A percentile compares a stretch with the other conserved stretches of the same genome.
Conservation (phyloP, 2,888 invertebrate genomes). For the Eilema depressum region DNA sequence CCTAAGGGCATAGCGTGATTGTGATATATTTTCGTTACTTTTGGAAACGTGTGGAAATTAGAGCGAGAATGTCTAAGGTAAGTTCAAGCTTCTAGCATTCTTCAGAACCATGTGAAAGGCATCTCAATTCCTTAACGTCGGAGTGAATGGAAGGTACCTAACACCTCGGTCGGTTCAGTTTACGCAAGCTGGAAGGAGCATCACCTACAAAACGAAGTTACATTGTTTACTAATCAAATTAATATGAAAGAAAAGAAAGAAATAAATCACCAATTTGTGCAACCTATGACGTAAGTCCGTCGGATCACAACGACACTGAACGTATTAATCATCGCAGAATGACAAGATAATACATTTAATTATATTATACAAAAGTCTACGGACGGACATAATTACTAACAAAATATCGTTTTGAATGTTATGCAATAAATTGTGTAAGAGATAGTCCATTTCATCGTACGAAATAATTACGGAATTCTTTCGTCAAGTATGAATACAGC, state of each 20-base stretch:
- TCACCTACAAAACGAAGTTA: slow-evolving; percentile 8
- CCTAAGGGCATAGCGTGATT: not conserved
- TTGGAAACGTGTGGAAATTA: not conserved
- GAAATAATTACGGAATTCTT: slow-evolving; percentile 9
- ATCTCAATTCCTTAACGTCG: no score
- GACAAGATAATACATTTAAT: slow-evolving; percentile 40
- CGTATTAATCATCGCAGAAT: slow-evolving; percentile 22
- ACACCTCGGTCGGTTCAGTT: not conserved
- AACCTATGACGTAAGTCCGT: slow-evolving; percentile 42
- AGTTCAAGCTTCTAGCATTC: not conserved
- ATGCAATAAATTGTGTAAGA: slow-evolving; percentile 37
- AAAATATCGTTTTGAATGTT: slow-evolving; percentile 43
- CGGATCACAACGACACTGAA: slow-evolving; percentile 18
- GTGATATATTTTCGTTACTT: not conserved
- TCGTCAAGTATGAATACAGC: slow-evolving; percentile 5
- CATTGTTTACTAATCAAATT: slow-evolving; percentile 26
- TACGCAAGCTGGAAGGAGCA: not conserved
- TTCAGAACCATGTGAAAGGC: no score
- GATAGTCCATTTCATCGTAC: slow-evolving; percentile 15
- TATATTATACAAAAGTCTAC: slow-evolving; percentile 46
- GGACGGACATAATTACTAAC: slow-evolving; percentile 44
- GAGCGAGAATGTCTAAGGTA: not conserved
- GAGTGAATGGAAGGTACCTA: not conserved
- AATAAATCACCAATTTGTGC: slow-evolving; percentile 44
- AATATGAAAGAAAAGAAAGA: slow-evolving; percentile 16